Base-by-base conservation (phyloP, 2,888 invertebrate species). In the Meghimatium bilineatum region DNA sequence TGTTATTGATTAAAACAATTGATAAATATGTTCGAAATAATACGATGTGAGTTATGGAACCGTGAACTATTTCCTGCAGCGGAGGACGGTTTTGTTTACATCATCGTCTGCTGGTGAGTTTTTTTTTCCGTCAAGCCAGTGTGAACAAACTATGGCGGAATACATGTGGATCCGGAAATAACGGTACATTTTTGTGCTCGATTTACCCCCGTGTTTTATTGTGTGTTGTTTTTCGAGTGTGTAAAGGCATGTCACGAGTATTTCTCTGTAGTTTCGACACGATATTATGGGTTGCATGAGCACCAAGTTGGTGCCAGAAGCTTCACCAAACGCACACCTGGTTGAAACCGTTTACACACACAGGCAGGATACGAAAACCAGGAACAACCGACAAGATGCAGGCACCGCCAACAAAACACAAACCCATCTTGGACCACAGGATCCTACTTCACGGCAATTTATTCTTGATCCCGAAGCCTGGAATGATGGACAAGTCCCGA, bases 201-300 rank as follows among this genome's bases (percentile, higher is more conserved):
- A 71, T 83, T 83, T 81, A 77, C 32, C 74, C 83, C 83, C 78
- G 81, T 85, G 81, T 86, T 81, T 74, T 85, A 76, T 81, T 81
- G 69, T 76, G 79, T 85, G 83, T 86, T 86, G 89, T 88, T 87
- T 89, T 87, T 86, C 86, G 78, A 80, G 85, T 86, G 83, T 80
- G 83, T 72, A 86, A 88, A 89, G 89, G 87, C 88, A 90, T 91
- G 91, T 89, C 87, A 89, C 87, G 86, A 84, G 86, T 78, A 85
- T 78, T 87, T 80, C 84, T 82, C 85, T 85, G 81, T 80, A 86
- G 86, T 90, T 89, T 90, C 88, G 87, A 83, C 87, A 86, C 87
- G 90, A 89, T 85, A 44, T 12, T 44, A 93, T 93, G 93, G 93
- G 93, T 87, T 93, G 93, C 88, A 89, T 91, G 85, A 92, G 89